Evolutionary conservation across 2,113 vertebrate genomes (phyloP).

Genomic region (Rhinolophus sinicus): DNA sequence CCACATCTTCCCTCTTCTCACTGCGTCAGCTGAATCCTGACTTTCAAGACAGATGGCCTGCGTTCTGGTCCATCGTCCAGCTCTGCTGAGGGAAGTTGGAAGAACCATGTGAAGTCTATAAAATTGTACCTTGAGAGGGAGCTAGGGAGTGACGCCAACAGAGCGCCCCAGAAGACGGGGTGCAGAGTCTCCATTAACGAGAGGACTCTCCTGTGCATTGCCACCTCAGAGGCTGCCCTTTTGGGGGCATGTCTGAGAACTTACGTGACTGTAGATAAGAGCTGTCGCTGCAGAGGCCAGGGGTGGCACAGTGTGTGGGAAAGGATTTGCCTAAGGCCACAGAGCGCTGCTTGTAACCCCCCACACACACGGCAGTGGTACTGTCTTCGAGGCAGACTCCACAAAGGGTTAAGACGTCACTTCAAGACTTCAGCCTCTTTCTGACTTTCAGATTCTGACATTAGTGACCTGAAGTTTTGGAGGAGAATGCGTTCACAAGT

Average conservation of each 20-base stretch:
- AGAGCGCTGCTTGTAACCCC: neutral
- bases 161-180: neutral
- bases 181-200: no score
- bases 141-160: rapidly evolving
- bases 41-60: neutral
- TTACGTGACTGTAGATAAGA: neutral
- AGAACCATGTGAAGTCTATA: rapidly evolving
- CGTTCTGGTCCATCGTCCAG: rapidly evolving
- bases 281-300: neutral
- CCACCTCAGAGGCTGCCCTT: neutral
- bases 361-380: neutral
- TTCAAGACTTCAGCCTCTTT: neutral
- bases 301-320: no score
- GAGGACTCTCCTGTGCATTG: no score
- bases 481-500: no score
- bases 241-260: neutral
- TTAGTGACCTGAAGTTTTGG: no score
- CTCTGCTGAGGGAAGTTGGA: neutral
- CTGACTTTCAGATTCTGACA: neutral
- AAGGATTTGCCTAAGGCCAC: no score
- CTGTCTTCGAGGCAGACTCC: neutral
- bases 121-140: neutral
- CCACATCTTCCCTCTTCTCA: neutral
- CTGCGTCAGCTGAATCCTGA: neutral
- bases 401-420: no score